Conservation (phyloP, 1,140 invertebrate species). For the Hyles euphorbiae region DNA sequence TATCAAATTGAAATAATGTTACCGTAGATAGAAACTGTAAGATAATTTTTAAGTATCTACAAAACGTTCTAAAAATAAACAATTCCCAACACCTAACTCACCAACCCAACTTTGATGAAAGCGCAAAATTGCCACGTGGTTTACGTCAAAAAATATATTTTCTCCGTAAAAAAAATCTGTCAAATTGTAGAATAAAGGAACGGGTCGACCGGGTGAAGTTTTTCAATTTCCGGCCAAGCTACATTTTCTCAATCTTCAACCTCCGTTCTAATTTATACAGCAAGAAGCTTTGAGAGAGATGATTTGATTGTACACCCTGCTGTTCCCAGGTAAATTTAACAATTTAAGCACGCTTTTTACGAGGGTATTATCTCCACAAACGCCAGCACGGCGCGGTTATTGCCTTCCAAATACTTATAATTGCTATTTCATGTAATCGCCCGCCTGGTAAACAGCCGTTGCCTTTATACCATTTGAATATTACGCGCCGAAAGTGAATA, state of each 20-base stretch:
- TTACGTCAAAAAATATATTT: conserved; percentile 33
- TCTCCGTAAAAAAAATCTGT: conserved; percentile 49
- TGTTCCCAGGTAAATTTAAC: conserved; percentile 64
- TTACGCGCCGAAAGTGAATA: no score
- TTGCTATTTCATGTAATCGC: conserved; percentile 46
- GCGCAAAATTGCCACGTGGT: conserved; percentile 46
- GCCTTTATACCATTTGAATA: conserved; percentile 13
- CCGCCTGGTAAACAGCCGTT: conserved; percentile 30
- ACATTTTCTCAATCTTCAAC: conserved; percentile 65
- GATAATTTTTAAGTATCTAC: no score
- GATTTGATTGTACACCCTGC: conserved; percentile 63
- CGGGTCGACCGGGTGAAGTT: conserved; percentile 46
- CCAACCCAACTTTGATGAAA: neutral
- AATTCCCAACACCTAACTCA: neutral
- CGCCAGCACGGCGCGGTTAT: conserved; percentile 37
- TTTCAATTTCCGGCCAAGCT: conserved; percentile 69
- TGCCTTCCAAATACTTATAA: conserved; percentile 48
- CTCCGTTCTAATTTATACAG: conserved; percentile 63
- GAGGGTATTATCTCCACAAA: conserved; percentile 50
- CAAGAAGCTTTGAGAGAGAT: conserved; percentile 58
- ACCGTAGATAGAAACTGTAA: no score
- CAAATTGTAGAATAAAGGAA: conserved; percentile 58
- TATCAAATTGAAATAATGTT: no score
- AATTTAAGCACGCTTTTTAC: conserved; percentile 64
- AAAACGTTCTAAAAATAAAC: no score